These are phyloP conservation scores for Pelobates fuscus DNA, from an alignment of 2,113 vertebrate genomes.

Conservation along the genomic window DNA sequence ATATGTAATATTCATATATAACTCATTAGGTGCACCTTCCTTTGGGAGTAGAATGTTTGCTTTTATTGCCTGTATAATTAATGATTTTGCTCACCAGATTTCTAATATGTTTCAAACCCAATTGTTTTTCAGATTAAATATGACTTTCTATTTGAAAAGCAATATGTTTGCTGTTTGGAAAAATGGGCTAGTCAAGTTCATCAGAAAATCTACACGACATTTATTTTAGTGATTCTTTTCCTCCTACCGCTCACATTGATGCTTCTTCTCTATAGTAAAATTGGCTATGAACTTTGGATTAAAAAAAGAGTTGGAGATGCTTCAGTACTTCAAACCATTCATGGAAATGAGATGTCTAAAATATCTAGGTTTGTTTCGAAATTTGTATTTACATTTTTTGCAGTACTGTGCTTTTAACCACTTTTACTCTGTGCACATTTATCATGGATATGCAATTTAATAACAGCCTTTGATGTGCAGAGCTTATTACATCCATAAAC, in stretches of 20 bases:
- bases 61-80: too few species aligned
- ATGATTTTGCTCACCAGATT: not conserved
- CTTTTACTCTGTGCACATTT: too few species aligned
- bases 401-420: too few species aligned
- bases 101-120: not conserved
- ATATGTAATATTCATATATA: too few species aligned
- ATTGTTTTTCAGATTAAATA: constrained; percentile 72
- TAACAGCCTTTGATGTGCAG: too few species aligned
- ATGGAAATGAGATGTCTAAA: constrained; percentile 74
- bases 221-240: constrained; percentile 80
- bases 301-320: constrained; percentile 76
- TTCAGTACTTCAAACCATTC: constrained; percentile 73
- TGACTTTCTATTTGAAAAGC: constrained; percentile 77
- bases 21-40: too few species aligned
- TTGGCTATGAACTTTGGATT: constrained; percentile 76
- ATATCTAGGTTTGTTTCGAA: constrained; percentile 72
- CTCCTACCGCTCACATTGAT: constrained; percentile 72
- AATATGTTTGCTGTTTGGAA: constrained; percentile 80
- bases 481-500: too few species aligned
- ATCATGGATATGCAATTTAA: too few species aligned
- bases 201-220: constrained; percentile 72
- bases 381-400: not conserved
- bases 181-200: constrained; percentile 67
- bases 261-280: constrained; percentile 76
- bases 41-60: too few species aligned